Evolutionary conservation across 2,888 invertebrate species (phyloP), one percentile per base, ranked within the genome.

Genomic region (Mystacides longicornis): DNA sequence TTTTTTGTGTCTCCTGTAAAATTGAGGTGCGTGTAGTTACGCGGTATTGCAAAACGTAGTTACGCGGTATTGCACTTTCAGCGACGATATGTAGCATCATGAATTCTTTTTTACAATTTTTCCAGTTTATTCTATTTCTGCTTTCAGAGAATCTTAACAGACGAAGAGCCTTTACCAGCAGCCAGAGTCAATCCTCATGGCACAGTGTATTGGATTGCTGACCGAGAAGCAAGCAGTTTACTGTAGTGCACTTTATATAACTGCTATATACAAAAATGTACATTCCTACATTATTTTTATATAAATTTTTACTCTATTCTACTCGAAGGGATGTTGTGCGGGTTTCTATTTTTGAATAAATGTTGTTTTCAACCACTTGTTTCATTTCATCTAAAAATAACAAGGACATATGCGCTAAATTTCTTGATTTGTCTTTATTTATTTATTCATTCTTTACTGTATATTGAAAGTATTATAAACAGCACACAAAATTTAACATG

Each of bases 81-180:
- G n/a, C n/a, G n/a, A n/a, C n/a, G n/a, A n/a, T n/a, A 43, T 9
- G 1, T 43, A 19, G 2, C 11, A 3, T 37, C 42, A 37, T 16
- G 2, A 16, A 5, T 4, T 5, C 42, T 37, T 2, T 37, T n/a
- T 16, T 18, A n/a, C 42, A 4, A n/a, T 37, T 42, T 11, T n/a
- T 14, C 27, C 27, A 33, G 5, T 5, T 20, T 42, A 14, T 18
- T 43, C 11, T 5, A 27, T 9, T 43, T 31, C 16, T 50, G 27
- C 63, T 81, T 81, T 1, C 74, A 93, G 93, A 81, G 83, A 63
- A 86, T 93, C 58, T 73, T 93, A 56, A 80, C 83, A 62, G 84
- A 88, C 57, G 81, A 83, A 54, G 90, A 91, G 65, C 76, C 80
- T 51, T 73, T 93, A 20, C 95, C 95, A 5, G 88, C 92, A 0